Conservation (phyloP, 1,140 invertebrate species). For the Macrobrachium nipponense region DNA sequence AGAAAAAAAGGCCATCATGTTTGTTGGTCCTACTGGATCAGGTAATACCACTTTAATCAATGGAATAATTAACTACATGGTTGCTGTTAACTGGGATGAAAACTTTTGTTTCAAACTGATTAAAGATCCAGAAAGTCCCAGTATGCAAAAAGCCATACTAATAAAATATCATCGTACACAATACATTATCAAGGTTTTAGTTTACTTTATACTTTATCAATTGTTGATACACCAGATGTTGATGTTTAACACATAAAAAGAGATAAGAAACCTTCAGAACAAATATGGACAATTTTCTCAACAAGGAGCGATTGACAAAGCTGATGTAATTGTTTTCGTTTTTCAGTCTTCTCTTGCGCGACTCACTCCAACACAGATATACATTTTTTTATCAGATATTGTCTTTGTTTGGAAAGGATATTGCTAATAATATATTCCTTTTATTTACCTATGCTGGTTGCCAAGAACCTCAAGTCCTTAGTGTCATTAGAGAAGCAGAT, state of each 20-base stretch:
- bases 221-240: conserved; percentile 24
- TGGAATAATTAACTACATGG: not conserved
- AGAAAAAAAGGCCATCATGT: conserved; percentile 3
- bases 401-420: conserved; percentile 1
- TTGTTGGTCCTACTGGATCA: conserved; percentile 5
- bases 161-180: conserved; percentile 2
- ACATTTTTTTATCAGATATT: conserved; percentile 6
- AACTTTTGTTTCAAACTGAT: conserved; percentile 12
- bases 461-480: not conserved
- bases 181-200: conserved; percentile 6
- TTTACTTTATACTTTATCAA: conserved; percentile 2
- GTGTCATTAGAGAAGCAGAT: not conserved
- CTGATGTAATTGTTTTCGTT: conserved; percentile 1
- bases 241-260: not conserved
- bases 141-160: conserved; percentile 1
- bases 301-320: not conserved
- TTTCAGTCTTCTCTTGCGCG: not conserved
- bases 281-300: not conserved
- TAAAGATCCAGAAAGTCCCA: not conserved
- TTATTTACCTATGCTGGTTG: conserved; percentile 19
- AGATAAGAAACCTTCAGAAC: not conserved
- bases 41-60: conserved; percentile 8
- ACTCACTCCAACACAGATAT: conserved; percentile 9
- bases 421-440: conserved; percentile 16
- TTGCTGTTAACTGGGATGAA: conserved; percentile 16